Evolutionary conservation across 2,888 invertebrate genomes (phyloP).

Genomic region (Plebejus anna): DNA sequence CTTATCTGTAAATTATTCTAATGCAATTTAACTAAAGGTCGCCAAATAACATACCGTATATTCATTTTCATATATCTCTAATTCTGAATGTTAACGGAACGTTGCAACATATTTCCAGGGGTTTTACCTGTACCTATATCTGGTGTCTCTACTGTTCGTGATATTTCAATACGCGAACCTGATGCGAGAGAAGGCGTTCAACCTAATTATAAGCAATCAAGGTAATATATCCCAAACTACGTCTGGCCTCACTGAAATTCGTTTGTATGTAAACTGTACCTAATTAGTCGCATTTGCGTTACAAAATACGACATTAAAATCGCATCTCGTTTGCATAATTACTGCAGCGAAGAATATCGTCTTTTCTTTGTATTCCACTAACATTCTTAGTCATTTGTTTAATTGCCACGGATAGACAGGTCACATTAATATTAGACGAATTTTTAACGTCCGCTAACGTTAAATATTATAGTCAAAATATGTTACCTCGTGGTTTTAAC

Average conservation of each 20-base stretch:
- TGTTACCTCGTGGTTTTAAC: neutral
- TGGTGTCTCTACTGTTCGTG: slow-evolving; percentile 87
- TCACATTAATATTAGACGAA: slow-evolving; percentile 38
- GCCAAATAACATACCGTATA: neutral
- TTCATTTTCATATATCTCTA: neutral
- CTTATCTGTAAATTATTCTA: too few species aligned
- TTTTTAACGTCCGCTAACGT: neutral
- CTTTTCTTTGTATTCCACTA: slow-evolving; percentile 68
- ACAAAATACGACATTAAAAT: slow-evolving; percentile 78
- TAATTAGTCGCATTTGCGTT: slow-evolving; percentile 74
- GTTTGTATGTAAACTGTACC: slow-evolving; percentile 46
- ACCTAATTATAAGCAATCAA: slow-evolving; percentile 77
- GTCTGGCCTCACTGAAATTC: slow-evolving; percentile 34
- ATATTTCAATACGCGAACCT: slow-evolving; percentile 85
- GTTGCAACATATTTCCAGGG: slow-evolving; percentile 76
- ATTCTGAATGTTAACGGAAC: neutral
- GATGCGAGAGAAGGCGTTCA: slow-evolving; percentile 82
- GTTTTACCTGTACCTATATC: slow-evolving; percentile 90
- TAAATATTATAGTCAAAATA: neutral
- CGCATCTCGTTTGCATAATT: slow-evolving; percentile 78
- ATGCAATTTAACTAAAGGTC: too few species aligned
- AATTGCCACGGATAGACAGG: slow-evolving; percentile 50
- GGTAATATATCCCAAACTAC: slow-evolving; percentile 51
- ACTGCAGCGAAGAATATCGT: slow-evolving; percentile 65
- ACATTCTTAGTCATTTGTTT: slow-evolving; percentile 59